Evolutionary conservation across 2,113 vertebrate genomes (phyloP).

Genomic region (Tetraodon nigroviridis): DNA sequence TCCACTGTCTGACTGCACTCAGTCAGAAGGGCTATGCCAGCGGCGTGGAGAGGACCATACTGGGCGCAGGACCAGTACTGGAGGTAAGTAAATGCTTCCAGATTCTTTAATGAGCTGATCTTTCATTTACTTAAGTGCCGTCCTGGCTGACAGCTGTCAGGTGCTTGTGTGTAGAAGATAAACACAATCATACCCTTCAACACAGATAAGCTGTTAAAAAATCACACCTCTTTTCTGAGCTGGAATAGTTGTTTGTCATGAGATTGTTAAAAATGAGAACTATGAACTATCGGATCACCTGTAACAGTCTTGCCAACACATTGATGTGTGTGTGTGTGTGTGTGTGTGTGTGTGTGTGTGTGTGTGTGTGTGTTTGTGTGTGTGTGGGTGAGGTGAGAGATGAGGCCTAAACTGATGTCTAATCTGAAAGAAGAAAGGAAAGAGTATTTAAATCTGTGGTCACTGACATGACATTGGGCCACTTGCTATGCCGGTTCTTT

Average conservation of each 20-base stretch:
- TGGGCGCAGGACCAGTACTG: conserved; percentile 95
- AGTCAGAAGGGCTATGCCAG: conserved; percentile 98
- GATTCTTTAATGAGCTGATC: not conserved
- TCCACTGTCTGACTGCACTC: conserved; percentile 94
- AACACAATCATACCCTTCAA: too few relatives aligned
- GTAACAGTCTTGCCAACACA: not conserved
- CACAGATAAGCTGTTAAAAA: too few relatives aligned
- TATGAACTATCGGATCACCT: too few relatives aligned
- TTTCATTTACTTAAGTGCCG: not conserved
- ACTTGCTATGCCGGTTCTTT: too few relatives aligned
- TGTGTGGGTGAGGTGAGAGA: not conserved
- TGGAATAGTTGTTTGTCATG: too few relatives aligned
- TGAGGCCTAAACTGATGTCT: not conserved
- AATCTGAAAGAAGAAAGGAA: too few relatives aligned
- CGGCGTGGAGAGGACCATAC: conserved; percentile 94
- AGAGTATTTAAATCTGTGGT: too few relatives aligned
- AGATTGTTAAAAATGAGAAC: too few relatives aligned
- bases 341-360: conserved; percentile 6
- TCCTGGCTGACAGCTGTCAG: too few relatives aligned
- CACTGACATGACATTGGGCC: too few relatives aligned
- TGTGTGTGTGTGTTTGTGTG: conserved; percentile 8
- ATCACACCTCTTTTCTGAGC: too few relatives aligned
- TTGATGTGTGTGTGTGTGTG: not conserved
- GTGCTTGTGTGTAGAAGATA: too few relatives aligned
- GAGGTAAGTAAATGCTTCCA: conserved; percentile 78